phyloP scores from a whole-genome alignment of 2,888 invertebrate genomes.

The Lycaena phlaeas region DNA sequence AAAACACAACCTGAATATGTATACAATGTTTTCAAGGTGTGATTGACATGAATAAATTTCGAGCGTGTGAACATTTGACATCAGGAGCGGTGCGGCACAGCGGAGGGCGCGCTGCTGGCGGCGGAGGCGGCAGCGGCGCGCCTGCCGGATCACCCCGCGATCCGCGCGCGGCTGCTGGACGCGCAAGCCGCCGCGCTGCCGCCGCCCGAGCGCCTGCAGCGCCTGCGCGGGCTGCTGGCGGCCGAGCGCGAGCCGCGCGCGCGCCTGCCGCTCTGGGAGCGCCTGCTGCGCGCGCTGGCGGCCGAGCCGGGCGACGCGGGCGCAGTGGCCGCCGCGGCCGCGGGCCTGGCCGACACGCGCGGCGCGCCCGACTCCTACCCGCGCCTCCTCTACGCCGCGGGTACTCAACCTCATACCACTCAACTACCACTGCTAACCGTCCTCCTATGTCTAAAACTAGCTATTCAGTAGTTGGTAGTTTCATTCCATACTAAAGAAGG shows the following conservation, averaged over 20 bases:
- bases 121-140: conserved; percentile 19
- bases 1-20: too few species aligned
- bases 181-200: conserved; percentile 21
- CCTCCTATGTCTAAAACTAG: too few species aligned
- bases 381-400: conserved; percentile 35
- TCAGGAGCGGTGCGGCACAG: conserved; percentile 30
- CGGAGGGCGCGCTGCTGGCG: conserved; percentile 20
- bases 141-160: conserved; percentile 14
- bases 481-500: too few species aligned
- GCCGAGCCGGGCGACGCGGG: conserved; percentile 16
- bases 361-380: conserved; percentile 30
- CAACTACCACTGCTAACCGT: too few species aligned
- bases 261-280: conserved; percentile 33
- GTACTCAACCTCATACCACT: conserved; percentile 21
- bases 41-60: background rate
- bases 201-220: conserved; percentile 19
- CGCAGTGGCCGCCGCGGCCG: conserved; percentile 22
- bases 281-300: conserved; percentile 25
- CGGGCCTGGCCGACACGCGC: conserved; percentile 25
- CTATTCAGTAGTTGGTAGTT: too few species aligned
- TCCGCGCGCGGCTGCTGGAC: conserved; percentile 18
- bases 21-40: too few species aligned
- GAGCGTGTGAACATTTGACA: background rate
- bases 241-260: conserved; percentile 18
- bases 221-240: conserved; percentile 25